Evolutionary conservation across 2,797 vertebrate species (phyloP).

Genomic region (Hoplostethus mediterraneus): DNA sequence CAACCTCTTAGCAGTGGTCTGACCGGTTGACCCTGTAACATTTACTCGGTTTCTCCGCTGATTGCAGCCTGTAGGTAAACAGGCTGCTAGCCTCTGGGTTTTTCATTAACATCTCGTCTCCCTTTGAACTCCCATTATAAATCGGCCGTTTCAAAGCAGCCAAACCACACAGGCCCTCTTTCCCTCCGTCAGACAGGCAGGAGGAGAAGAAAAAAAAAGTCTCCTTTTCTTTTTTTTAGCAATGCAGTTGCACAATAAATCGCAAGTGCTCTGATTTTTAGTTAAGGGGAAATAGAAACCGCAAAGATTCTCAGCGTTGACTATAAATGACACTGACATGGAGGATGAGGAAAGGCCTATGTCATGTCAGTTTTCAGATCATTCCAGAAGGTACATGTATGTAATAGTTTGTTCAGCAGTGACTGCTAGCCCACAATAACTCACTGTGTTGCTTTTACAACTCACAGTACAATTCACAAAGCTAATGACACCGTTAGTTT

Average conservation of each 20-base stretch:
- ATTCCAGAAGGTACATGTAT: background rate
- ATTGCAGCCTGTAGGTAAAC: slow-evolving; percentile 30
- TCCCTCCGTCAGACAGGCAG: background rate
- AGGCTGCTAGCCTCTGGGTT: background rate
- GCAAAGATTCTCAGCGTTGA: slow-evolving; percentile 58
- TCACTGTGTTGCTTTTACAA: too few species aligned
- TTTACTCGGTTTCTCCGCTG: slow-evolving; percentile 45
- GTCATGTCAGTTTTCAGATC: slow-evolving; percentile 41
- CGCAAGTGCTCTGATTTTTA: slow-evolving; percentile 38
- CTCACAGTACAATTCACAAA: background rate
- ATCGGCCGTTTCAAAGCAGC: slow-evolving; percentile 4
- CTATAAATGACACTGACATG: slow-evolving; percentile 67
- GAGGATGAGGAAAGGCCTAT: slow-evolving; percentile 72
- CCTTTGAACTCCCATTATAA: slow-evolving; percentile 20
- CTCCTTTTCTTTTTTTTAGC: slow-evolving; percentile 50
- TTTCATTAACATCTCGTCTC: background rate
- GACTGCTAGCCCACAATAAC: background rate
- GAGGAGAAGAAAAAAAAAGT: slow-evolving; percentile 16
- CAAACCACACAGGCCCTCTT: background rate
- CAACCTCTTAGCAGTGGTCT: background rate
- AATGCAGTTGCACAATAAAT: slow-evolving; percentile 28
- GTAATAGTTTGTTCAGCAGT: slow-evolving; percentile 6
- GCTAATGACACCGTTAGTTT: background rate
- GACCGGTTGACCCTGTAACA: slow-evolving; percentile 38
- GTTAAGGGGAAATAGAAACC: slow-evolving; percentile 60